These are phyloP conservation scores for Holocentrus rufus DNA, from an alignment of 2,797 vertebrate species.

Conservation along the genomic window DNA sequence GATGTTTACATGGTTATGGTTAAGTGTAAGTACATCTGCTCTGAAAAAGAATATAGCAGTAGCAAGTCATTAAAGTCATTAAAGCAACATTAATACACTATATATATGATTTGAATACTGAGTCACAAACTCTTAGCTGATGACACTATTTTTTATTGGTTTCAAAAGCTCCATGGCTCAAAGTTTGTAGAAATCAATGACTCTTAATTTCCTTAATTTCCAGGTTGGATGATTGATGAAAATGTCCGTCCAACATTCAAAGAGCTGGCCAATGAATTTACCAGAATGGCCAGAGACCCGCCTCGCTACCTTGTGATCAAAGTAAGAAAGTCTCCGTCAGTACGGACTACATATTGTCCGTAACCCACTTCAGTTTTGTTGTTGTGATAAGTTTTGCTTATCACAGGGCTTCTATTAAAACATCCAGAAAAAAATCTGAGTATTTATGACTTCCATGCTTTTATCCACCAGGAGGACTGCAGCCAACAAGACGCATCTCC, in stretches of 20 bases:
- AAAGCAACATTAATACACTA: not conserved
- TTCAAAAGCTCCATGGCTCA: not conserved
- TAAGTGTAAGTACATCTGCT: constrained; percentile 87
- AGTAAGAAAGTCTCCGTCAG: constrained; percentile 73
- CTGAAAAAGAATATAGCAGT: not conserved
- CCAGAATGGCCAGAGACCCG: constrained; percentile 95
- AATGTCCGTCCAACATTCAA: constrained; percentile 97
- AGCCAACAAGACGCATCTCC: constrained; percentile 65
- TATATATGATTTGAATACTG: not conserved
- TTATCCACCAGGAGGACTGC: constrained; percentile 72
- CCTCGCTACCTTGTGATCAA: constrained; percentile 94
- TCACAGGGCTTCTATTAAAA: too few relatives aligned
- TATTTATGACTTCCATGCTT: not conserved
- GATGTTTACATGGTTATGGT: constrained; percentile 99
- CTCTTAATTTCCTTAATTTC: constrained; percentile 9
- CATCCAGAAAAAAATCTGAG: too few relatives aligned
- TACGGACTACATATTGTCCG: not conserved
- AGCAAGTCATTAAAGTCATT: too few relatives aligned
- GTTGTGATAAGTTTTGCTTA: not conserved
- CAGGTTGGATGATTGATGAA: constrained; percentile 98
- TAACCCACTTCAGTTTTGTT: not conserved
- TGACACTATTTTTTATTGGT: not conserved
- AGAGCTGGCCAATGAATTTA: constrained; percentile 94
- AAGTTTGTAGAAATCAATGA: not conserved
- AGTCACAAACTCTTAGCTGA: not conserved